phyloP scores from a whole-genome alignment of 2,888 invertebrate genomes.

The Falcaria lacertinaria region DNA sequence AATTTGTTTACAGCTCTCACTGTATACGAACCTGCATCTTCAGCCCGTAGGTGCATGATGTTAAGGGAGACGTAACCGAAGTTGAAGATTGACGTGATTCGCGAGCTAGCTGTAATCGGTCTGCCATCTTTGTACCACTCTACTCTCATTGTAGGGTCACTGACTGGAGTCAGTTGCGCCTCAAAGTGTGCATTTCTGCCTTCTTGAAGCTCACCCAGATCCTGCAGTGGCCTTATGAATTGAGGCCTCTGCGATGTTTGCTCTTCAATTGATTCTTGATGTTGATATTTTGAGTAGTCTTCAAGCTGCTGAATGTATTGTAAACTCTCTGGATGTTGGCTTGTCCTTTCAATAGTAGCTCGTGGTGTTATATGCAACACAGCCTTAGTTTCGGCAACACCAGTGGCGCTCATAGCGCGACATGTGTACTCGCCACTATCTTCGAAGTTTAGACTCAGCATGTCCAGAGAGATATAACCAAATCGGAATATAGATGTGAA shows the following conservation, averaged over 20 bases:
- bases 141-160: conserved; percentile 95
- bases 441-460: conserved; percentile 90
- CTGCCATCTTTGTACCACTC: conserved; percentile 98
- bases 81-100: conserved; percentile 98
- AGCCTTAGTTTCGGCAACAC: conserved; percentile 92
- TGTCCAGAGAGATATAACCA: conserved; percentile 96
- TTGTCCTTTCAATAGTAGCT: conserved; percentile 90
- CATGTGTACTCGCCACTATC: conserved; percentile 96
- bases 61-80: conserved; percentile 99
- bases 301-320: conserved; percentile 94
- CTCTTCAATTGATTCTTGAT: conserved; percentile 91
- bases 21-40: conserved; percentile 97
- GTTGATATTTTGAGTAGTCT: conserved; percentile 92
- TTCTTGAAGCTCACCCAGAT: conserved; percentile 92
- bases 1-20: conserved; percentile 94
- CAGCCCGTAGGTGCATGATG: conserved; percentile 98
- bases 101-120: conserved; percentile 97
- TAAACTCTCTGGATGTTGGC: conserved; percentile 94
- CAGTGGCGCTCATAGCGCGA: conserved; percentile 91
- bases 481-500: conserved; percentile 97
- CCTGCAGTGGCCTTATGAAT: conserved; percentile 92
- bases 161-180: conserved; percentile 94
- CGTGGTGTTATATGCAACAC: conserved; percentile 89
- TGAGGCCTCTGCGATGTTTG: conserved; percentile 88
- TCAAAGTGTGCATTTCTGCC: conserved; percentile 96